Evolutionary conservation across 2,113 vertebrate species (phyloP).

Genomic region (Pterophyllum scalare): DNA sequence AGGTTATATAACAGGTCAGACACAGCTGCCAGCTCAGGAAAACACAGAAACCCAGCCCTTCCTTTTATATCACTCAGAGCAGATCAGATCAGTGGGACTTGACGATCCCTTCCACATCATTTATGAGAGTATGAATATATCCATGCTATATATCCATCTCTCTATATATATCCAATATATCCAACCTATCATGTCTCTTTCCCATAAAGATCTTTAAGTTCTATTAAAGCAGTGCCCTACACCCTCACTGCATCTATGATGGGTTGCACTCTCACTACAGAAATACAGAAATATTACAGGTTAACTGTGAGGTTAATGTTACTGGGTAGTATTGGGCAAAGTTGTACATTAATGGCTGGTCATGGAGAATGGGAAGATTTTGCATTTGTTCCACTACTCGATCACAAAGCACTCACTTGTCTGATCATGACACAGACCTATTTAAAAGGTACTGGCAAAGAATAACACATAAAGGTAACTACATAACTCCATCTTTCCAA

Average conservation of each 20-base stretch:
- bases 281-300: background rate
- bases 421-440: background rate
- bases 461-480: background rate
- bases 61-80: background rate
- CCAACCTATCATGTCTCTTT: background rate
- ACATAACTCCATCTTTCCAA: background rate
- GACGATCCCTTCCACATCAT: background rate
- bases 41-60: background rate
- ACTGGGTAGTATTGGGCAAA: background rate
- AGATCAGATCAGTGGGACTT: background rate
- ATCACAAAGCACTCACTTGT: background rate
- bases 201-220: background rate
- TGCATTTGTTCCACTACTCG: background rate
- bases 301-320: background rate
- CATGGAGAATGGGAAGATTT: background rate
- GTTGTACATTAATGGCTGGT: background rate
- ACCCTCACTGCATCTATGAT: background rate
- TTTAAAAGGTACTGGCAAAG: background rate
- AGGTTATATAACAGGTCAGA: constrained; percentile 39
- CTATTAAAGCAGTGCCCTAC: background rate
- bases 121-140: background rate
- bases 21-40: constrained; percentile 28
- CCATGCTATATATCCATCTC: too few relatives aligned
- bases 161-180: too few relatives aligned
- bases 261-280: background rate